Percentiles rank a stretch among this genome's conserved stretches.
These are phyloP conservation scores for Eremophila alpestris DNA, from an alignment of 2,797 vertebrate species.

Conservation along the genomic window DNA sequence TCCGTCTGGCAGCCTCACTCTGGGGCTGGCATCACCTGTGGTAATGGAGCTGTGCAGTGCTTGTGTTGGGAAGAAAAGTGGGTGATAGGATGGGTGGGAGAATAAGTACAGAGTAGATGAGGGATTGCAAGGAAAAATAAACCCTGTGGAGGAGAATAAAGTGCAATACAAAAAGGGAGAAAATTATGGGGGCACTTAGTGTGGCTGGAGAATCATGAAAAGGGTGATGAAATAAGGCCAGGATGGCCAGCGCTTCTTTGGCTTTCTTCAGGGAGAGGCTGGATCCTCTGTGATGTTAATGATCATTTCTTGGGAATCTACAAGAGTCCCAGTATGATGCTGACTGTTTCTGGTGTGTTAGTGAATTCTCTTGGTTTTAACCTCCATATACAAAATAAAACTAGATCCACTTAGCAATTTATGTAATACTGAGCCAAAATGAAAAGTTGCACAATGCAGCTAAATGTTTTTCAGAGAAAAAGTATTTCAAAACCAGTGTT, in stretches of 20 bases:
- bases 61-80: background rate
- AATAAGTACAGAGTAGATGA: background rate
- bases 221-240: background rate
- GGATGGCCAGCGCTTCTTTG: rapidly evolving
- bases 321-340: background rate
- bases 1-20: background rate
- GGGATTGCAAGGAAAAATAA: background rate
- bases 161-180: background rate
- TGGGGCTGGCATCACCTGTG: background rate
- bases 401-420: background rate
- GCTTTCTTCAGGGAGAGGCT: background rate
- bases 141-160: background rate
- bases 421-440: background rate
- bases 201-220: background rate
- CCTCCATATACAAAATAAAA: background rate
- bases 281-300: background rate
- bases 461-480: background rate
- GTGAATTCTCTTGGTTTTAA: background rate
- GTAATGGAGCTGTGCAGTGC: background rate
- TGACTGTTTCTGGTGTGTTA: background rate
- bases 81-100: rapidly evolving
- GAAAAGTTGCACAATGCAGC: background rate
- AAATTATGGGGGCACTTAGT: rapidly evolving
- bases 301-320: rapidly evolving
- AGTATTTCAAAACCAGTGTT: background rate